Percentiles rank a stretch among this genome's conserved stretches.
Evolutionary conservation across 2,888 invertebrate genomes (phyloP).

Genomic region (Agonopterix alstromeriana): DNA sequence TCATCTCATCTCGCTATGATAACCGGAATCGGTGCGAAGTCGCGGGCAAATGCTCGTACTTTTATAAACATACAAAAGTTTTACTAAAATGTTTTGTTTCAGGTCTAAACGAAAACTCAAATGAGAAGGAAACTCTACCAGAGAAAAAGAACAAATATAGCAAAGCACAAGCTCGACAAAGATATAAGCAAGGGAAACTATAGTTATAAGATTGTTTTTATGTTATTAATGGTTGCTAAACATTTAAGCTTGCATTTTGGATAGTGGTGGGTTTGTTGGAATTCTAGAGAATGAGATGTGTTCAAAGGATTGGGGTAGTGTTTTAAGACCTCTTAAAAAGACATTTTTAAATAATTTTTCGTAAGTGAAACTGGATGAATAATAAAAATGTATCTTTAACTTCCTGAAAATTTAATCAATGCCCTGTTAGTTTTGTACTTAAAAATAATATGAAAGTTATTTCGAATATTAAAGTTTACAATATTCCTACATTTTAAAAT

Average conservation of each 20-base stretch:
- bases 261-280: not conserved
- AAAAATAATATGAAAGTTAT: constrained; percentile 4
- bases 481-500: constrained; percentile 7
- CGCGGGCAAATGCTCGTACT: too few relatives aligned
- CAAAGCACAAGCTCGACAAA: constrained; percentile 85
- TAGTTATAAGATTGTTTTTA: constrained; percentile 38
- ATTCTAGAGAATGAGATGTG: not conserved
- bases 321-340: not conserved
- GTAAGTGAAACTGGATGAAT: constrained; percentile 8
- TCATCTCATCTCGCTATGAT: too few relatives aligned
- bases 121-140: constrained; percentile 42
- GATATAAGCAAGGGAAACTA: constrained; percentile 85
- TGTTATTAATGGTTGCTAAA: constrained; percentile 10
- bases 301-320: not conserved
- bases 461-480: constrained; percentile 6
- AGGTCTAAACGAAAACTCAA: constrained; percentile 42
- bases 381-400: constrained; percentile 25
- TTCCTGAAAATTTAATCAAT: constrained; percentile 18
- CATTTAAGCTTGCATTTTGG: constrained; percentile 19
- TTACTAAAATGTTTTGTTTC: constrained; percentile 18
- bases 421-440: constrained; percentile 10
- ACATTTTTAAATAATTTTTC: not conserved
- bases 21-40: too few relatives aligned
- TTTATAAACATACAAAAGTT: too few relatives aligned
- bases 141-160: constrained; percentile 77